Evolutionary conservation across 2,888 invertebrate species (phyloP).

Genomic region (Spialia ferax): DNA sequence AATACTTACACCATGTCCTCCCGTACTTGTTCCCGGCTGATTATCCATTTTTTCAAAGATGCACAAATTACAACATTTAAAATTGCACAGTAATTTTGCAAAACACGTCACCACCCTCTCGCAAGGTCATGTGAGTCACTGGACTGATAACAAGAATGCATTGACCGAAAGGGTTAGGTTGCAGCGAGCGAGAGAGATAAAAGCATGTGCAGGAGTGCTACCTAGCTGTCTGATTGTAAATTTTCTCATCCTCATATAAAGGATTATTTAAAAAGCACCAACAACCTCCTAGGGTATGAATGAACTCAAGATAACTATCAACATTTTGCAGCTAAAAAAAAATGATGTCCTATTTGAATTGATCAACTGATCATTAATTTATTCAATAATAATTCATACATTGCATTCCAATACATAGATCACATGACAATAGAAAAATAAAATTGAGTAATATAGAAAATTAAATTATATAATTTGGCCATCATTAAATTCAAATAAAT

Average conservation of each 20-base stretch:
- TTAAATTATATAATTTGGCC: constrained; percentile 3
- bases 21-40: constrained; percentile 4
- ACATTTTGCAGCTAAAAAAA: constrained; percentile 3
- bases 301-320: constrained; percentile 3
- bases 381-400: constrained; percentile 4
- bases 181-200: constrained; percentile 4
- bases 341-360: constrained; percentile 1
- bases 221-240: constrained; percentile 4
- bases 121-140: constrained; percentile 4
- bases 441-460: constrained; percentile 4
- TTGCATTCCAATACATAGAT: constrained; percentile 3
- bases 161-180: constrained; percentile 4
- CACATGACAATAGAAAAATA: constrained; percentile 3
- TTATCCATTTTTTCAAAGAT: constrained; percentile 4
- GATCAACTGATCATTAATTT: constrained; percentile 3
- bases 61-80: constrained; percentile 4
- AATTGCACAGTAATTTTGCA: constrained; percentile 4
- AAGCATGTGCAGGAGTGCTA: constrained; percentile 4
- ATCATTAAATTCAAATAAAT: constrained; percentile 4
- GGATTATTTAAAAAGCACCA: constrained; percentile 3
- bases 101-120: constrained; percentile 4
- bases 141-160: constrained; percentile 4
- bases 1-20: constrained; percentile 1
- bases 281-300: constrained; percentile 2
- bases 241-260: constrained; percentile 4